Evolutionary conservation across 2,797 vertebrate genomes (phyloP).

Genomic region (Gambusia yucatana): DNA sequence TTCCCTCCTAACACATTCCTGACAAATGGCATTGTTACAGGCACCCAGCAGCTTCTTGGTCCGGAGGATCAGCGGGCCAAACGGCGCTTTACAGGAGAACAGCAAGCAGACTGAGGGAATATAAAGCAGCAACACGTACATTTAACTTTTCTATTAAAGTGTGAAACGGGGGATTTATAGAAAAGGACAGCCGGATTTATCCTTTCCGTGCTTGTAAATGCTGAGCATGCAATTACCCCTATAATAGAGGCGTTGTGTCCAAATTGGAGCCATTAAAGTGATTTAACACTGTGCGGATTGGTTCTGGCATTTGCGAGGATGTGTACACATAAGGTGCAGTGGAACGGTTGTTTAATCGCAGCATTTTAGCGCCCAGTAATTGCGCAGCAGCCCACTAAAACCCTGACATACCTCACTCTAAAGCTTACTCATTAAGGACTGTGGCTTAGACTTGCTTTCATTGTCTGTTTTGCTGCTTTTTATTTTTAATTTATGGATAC

Average conservation of each 20-base stretch:
- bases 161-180: conserved; percentile 81
- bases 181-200: conserved; percentile 86
- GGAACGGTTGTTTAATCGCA: conserved; percentile 84
- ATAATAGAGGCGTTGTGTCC: conserved; percentile 87
- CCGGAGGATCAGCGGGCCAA: conserved; percentile 58
- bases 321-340: conserved; percentile 84
- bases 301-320: conserved; percentile 86
- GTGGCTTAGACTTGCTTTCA: conserved; percentile 55
- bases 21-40: conserved; percentile 69
- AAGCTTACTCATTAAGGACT: conserved; percentile 74
- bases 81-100: conserved; percentile 67
- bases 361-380: conserved; percentile 80
- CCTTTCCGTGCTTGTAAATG: conserved; percentile 86
- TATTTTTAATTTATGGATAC: conserved; percentile 43
- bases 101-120: conserved; percentile 65
- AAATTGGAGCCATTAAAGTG: conserved; percentile 89
- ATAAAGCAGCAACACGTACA: conserved; percentile 78
- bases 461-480: conserved; percentile 49
- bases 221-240: conserved; percentile 88
- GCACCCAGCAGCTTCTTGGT: conserved; percentile 61
- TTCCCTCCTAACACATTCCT: conserved; percentile 62
- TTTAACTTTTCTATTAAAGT: conserved; percentile 83
- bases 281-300: conserved; percentile 87
- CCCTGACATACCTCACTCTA: conserved; percentile 65
- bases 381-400: conserved; percentile 70